These are phyloP conservation scores for Psilanteris sp. DNA, from an alignment of 1,140 invertebrate species.

Conservation along the genomic window DNA sequence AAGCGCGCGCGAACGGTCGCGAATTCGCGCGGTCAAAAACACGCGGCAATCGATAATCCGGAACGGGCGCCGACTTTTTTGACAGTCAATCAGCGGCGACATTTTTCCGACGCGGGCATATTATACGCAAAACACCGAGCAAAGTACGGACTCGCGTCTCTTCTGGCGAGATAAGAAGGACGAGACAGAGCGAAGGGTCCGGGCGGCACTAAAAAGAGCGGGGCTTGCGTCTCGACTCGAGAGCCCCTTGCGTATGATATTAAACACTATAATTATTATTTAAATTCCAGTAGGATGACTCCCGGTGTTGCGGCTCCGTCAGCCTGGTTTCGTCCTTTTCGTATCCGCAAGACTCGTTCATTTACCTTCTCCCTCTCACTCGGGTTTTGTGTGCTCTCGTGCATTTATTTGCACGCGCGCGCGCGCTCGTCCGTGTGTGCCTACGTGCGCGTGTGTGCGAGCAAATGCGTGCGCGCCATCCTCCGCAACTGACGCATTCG, in stretches of 20 bases:
- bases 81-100: slow-evolving; percentile 26
- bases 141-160: slow-evolving; percentile 27
- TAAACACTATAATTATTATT: slow-evolving; percentile 81
- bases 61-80: too few species aligned
- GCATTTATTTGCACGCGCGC: neutral
- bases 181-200: slow-evolving; percentile 3
- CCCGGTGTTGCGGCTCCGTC: slow-evolving; percentile 76
- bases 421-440: neutral
- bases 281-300: slow-evolving; percentile 80
- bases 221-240: slow-evolving; percentile 47
- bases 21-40: too few species aligned
- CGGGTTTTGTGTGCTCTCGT: neutral
- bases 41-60: too few species aligned
- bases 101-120: slow-evolving; percentile 3
- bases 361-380: slow-evolving; percentile 51
- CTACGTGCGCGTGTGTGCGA: neutral
- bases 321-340: slow-evolving; percentile 53
- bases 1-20: too few species aligned
- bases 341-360: slow-evolving; percentile 45
- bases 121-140: slow-evolving; percentile 7
- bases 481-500: slow-evolving; percentile 46
- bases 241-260: slow-evolving; percentile 76
- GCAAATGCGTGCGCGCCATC: slow-evolving; percentile 7
- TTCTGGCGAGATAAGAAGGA: slow-evolving; percentile 14
- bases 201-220: slow-evolving; percentile 20